Conservation (phyloP, 2,888 invertebrate genomes). For the Calameuta pallipes region DNA sequence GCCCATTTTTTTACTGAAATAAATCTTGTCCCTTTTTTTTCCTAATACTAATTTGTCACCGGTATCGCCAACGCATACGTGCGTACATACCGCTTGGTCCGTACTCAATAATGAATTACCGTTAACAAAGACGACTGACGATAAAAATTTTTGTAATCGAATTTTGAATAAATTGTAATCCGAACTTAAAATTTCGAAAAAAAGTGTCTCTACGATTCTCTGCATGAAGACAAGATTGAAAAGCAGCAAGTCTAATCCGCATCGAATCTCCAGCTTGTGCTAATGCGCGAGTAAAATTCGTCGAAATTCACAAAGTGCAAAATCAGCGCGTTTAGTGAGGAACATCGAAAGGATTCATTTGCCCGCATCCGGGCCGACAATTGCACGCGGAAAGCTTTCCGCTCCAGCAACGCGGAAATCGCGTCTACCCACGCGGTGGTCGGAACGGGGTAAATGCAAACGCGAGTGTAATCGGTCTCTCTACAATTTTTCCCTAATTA, state of each 20-base stretch:
- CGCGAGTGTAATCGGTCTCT: background rate
- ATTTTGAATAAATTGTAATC: background rate
- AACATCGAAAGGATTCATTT: background rate
- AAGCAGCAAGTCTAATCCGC: background rate
- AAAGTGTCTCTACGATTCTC: background rate
- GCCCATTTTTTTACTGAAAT: too few species aligned
- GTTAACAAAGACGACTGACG: background rate
- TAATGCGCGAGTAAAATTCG: background rate
- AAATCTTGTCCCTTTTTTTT: background rate
- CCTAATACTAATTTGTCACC: too few species aligned
- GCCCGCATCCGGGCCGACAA: background rate
- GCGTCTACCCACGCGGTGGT: background rate
- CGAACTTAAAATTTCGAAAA: background rate
- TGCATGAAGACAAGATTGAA: background rate
- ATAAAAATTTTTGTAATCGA: background rate
- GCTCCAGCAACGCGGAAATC: background rate
- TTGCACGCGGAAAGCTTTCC: background rate
- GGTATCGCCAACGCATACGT: background rate
- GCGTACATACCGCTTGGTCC: background rate
- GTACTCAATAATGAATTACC: background rate
- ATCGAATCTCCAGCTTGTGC: background rate
- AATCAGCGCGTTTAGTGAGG: background rate
- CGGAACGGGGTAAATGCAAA: background rate
- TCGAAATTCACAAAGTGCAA: background rate
- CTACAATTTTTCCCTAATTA: constrained; percentile 45